A percentile compares a stretch with the other conserved stretches of the same genome.
phyloP scores from a whole-genome alignment of 2,888 invertebrate species.

The Cacoxenus indagator region DNA sequence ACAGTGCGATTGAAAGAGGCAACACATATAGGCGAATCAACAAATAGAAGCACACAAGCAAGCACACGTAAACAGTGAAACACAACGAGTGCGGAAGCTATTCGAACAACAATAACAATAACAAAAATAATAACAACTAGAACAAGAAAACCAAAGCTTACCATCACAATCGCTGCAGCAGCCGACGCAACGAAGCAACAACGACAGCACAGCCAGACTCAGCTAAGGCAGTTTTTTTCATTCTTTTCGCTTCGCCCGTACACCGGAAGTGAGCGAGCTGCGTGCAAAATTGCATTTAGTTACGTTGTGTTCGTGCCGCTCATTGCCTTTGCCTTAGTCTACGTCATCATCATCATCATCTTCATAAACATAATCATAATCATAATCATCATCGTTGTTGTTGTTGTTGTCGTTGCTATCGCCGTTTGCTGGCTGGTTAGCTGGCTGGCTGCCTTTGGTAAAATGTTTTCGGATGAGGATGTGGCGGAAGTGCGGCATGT shows the following conservation, averaged over 20 bases:
- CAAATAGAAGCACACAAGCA: neutral
- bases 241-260: too few species aligned
- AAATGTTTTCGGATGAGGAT: constrained; percentile 66
- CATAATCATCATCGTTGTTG: neutral
- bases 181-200: too few species aligned
- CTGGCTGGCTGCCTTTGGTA: constrained; percentile 21
- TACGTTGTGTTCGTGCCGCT: too few species aligned
- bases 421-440: neutral
- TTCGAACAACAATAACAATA: neutral
- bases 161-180: neutral
- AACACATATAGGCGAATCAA: constrained; percentile 1
- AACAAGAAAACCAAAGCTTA: neutral
- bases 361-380: neutral
- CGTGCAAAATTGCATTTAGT: too few species aligned
- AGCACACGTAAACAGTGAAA: neutral
- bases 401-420: neutral
- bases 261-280: too few species aligned
- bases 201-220: too few species aligned
- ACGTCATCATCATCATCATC: neutral
- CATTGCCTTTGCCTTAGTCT: neutral
- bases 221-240: too few species aligned
- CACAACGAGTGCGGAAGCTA: neutral
- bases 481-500: constrained; percentile 68
- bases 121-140: neutral
- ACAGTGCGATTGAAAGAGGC: too few species aligned